A percentile compares a stretch with the other conserved stretches of the same genome.
phyloP scores from a whole-genome alignment of 2,888 invertebrate genomes.

The Monoplex corrugatus region DNA sequence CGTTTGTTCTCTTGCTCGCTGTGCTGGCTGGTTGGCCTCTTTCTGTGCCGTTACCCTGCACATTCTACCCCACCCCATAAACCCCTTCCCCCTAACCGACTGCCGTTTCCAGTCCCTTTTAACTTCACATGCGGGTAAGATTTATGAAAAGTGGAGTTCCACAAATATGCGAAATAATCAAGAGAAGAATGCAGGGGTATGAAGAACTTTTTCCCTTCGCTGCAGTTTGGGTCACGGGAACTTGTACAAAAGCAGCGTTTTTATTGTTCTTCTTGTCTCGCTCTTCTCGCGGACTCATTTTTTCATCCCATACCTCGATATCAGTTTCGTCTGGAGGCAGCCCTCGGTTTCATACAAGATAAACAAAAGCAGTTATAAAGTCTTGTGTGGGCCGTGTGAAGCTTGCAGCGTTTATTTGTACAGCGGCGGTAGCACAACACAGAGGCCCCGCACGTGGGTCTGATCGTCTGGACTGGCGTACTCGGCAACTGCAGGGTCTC shows the following conservation, averaged over 20 bases:
- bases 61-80: conserved; percentile 43
- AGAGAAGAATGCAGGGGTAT: conserved; percentile 48
- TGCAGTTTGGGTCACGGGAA: conserved; percentile 7
- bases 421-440: conserved; percentile 31
- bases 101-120: conserved; percentile 27
- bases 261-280: background rate
- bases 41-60: background rate
- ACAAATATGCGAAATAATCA: conserved; percentile 55
- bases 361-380: conserved; percentile 30
- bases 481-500: background rate
- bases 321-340: conserved; percentile 19
- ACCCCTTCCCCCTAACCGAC: conserved; percentile 38
- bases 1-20: background rate
- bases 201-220: background rate
- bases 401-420: conserved; percentile 37
- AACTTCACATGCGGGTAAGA: conserved; percentile 42
- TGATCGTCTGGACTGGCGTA: background rate
- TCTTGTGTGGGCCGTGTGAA: conserved; percentile 16
- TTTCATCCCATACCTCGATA: background rate
- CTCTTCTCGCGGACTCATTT: background rate
- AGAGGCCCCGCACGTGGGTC: background rate
- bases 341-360: background rate
- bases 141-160: conserved; percentile 47
- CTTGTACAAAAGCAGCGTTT: background rate
- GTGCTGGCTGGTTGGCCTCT: background rate